phyloP scores from a whole-genome alignment of 2,888 invertebrate species.

The Galerucella nymphaeae region DNA sequence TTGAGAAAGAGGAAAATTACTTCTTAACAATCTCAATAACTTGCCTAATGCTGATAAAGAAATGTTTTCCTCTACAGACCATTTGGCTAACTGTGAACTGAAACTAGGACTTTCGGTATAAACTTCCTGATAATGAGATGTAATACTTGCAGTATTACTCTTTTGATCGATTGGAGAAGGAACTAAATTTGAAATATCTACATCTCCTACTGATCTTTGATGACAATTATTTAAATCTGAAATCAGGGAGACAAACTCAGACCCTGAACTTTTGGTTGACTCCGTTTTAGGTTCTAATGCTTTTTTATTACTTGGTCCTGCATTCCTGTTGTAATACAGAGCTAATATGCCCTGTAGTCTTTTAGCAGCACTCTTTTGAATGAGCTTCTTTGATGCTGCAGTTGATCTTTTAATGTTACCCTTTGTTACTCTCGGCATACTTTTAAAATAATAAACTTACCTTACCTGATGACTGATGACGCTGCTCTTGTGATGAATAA shows the following conservation, averaged over 20 bases:
- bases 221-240: not conserved
- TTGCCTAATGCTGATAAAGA: conserved; percentile 1
- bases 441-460: not conserved
- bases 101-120: not conserved
- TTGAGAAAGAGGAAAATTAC: conserved; percentile 1
- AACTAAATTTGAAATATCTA: not conserved
- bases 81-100: not conserved
- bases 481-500: too few species aligned
- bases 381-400: not conserved
- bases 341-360: not conserved
- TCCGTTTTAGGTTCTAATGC: not conserved
- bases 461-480: too few species aligned
- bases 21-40: conserved; percentile 1
- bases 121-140: conserved; percentile 2
- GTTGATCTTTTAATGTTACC: not conserved
- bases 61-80: conserved; percentile 4
- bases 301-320: not conserved
- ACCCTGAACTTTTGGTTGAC: not conserved
- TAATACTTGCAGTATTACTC: not conserved
- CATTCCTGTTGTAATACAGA: not conserved
- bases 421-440: not conserved
- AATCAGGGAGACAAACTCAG: not conserved
- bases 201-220: not conserved
- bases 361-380: conserved; percentile 1
- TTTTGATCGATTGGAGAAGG: conserved; percentile 1